Evolutionary conservation across 2,113 vertebrate genomes (phyloP).

Genomic region (Misgurnus mizolepis): DNA sequence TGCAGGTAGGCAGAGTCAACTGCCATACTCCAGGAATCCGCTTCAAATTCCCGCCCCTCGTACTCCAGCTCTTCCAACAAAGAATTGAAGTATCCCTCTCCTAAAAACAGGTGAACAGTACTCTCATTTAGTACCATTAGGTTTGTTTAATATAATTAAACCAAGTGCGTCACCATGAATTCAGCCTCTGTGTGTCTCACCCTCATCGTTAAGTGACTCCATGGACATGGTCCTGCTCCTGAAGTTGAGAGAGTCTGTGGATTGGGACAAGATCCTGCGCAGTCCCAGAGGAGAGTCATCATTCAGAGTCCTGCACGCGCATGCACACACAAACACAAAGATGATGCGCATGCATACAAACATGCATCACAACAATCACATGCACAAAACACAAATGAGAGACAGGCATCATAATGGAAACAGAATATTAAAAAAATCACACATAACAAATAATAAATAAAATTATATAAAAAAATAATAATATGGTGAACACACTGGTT

Average conservation of each 20-base stretch:
- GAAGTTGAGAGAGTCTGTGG: constrained; percentile 90
- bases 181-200: constrained; percentile 61
- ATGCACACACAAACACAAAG: constrained; percentile 35
- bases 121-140: neutral
- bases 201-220: constrained; percentile 90
- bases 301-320: constrained; percentile 77
- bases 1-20: constrained; percentile 87
- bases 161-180: neutral
- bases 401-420: no score
- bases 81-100: constrained; percentile 77
- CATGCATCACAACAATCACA: constrained; percentile 34
- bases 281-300: constrained; percentile 88
- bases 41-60: constrained; percentile 85
- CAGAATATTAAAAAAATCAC: constrained; percentile 20
- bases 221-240: constrained; percentile 85
- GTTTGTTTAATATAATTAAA: neutral
- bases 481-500: neutral
- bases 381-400: constrained; percentile 13
- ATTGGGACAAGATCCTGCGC: constrained; percentile 91
- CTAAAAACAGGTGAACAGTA: constrained; percentile 48
- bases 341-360: constrained; percentile 46
- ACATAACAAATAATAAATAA: neutral
- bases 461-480: neutral
- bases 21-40: constrained; percentile 90
- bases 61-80: constrained; percentile 86